These are phyloP conservation scores for Geopemphigus sp. DNA, from an alignment of 1,140 invertebrate genomes.

Conservation along the genomic window DNA sequence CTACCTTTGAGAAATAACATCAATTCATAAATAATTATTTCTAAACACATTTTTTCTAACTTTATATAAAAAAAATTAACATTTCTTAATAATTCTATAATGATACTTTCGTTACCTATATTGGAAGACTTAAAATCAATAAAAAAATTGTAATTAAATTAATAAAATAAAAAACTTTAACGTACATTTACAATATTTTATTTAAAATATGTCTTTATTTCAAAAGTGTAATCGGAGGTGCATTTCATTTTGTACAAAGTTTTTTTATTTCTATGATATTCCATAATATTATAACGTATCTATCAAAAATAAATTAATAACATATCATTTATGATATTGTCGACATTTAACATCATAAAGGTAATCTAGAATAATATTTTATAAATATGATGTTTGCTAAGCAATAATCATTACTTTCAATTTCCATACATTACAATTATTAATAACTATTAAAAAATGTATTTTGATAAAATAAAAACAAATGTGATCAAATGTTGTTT, in stretches of 20 bases:
- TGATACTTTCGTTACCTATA: not conserved
- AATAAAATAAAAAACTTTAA: not conserved
- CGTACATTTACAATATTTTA: not conserved
- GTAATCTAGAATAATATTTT: no score
- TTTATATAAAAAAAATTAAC: not conserved
- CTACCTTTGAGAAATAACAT: not conserved
- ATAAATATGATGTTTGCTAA: no score
- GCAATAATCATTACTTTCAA: no score
- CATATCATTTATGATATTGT: no score
- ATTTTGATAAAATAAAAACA: no score
- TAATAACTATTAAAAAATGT: no score
- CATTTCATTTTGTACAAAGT: not conserved
- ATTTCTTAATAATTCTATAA: not conserved
- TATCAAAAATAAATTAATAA: not conserved
- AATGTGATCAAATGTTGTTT: no score
- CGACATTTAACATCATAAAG: no score
- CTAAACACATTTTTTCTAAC: not conserved
- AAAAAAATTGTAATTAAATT: not conserved
- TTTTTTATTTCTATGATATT: not conserved
- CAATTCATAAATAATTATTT: not conserved
- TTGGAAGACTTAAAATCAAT: constrained; percentile 27
- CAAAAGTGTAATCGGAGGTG: not conserved
- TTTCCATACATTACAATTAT: no score
- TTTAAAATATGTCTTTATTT: constrained; percentile 1
- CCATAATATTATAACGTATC: no score